Evolutionary conservation across 2,888 invertebrate genomes (phyloP), one percentile per base, ranked within the genome.

Genomic region (Epinotia demarniana): DNA sequence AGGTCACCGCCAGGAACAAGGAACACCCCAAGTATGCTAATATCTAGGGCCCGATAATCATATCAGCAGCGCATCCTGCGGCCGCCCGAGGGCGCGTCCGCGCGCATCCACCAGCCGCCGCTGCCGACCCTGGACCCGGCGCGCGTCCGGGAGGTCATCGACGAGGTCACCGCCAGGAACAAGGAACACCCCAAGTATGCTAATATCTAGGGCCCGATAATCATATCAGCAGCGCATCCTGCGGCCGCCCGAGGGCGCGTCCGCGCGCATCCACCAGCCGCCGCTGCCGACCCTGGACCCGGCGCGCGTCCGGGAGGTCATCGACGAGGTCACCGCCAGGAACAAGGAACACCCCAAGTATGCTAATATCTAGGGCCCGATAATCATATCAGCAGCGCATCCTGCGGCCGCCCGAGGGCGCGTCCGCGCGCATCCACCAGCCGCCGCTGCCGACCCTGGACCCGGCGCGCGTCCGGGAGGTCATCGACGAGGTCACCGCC

Each of bases 361-460:
- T 1, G 39, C 3, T 39, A 3, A 13, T 1, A 16, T 60, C 4
- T n/a, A n/a, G n/a, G n/a, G n/a, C n/a, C n/a, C n/a, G n/a, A n/a
- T n/a, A n/a, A n/a, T n/a, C 97, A 66, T 99, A 98, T 90, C 97
- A 97, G 82, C 98, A 98, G 91, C 98, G 99, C 88, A 97, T 99
- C 77, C 95, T 98, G 33, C 97, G 97, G 78, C 99, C 99, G 33
- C 98, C 99, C 0, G 98, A 98, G 83, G 99, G 99, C 72, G 97
- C 98, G 0, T 98, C 98, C 82, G 96, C 97, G n/a, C 95, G 99
- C 78, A 98, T 99, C 82, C 99, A 99, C 92, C 98, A 98, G 88
- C 99, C 98, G 2, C 95, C 97, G 18, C 96, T 99, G 87, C 98
- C 99, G 0, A 87, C 94, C 23, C 95, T 99, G 23, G 97, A 97